Percentiles rank a stretch among this genome's conserved stretches.
Conservation (phyloP, 2,113 vertebrate genomes). For the Labeo rohita region DNA sequence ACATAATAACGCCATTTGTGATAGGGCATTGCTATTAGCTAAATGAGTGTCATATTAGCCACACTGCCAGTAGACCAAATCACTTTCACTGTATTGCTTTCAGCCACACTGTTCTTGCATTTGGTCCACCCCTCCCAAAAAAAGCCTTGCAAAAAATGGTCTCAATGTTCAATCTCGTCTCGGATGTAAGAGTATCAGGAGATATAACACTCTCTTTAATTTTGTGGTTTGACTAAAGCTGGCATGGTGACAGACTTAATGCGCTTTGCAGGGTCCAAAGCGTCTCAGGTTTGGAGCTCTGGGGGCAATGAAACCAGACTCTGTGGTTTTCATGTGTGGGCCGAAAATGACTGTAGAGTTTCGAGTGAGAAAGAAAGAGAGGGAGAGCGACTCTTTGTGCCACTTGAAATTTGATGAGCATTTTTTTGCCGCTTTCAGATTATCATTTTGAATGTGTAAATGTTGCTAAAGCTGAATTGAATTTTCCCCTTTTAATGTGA, state of each 20-base stretch:
- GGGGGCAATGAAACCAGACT: constrained; percentile 42
- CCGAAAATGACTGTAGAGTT: constrained; percentile 27
- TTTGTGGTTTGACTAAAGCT: constrained; percentile 41
- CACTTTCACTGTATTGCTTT: constrained; percentile 27
- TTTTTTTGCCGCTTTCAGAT: neutral
- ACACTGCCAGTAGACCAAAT: constrained; percentile 26
- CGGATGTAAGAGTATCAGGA: constrained; percentile 7
- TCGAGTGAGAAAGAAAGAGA: neutral
- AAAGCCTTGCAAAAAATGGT: neutral
- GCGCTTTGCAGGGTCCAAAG: constrained; percentile 23
- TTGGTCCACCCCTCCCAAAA: neutral
- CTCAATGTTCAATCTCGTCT: constrained; percentile 5
- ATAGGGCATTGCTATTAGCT: constrained; percentile 47
- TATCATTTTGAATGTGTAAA: neutral
- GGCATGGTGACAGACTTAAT: constrained; percentile 36
- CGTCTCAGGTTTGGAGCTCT: constrained; percentile 42
- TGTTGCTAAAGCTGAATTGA: neutral
- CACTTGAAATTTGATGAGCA: constrained; percentile 26
- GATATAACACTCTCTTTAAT: constrained; percentile 34
- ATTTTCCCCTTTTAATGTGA: neutral
- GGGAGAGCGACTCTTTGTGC: neutral
- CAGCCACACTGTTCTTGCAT: neutral
- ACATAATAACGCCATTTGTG: constrained; percentile 10
- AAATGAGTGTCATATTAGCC: constrained; percentile 52
- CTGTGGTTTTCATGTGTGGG: constrained; percentile 41